Base-by-base conservation (phyloP, 1,140 invertebrate species). In the Cydia amplana region DNA sequence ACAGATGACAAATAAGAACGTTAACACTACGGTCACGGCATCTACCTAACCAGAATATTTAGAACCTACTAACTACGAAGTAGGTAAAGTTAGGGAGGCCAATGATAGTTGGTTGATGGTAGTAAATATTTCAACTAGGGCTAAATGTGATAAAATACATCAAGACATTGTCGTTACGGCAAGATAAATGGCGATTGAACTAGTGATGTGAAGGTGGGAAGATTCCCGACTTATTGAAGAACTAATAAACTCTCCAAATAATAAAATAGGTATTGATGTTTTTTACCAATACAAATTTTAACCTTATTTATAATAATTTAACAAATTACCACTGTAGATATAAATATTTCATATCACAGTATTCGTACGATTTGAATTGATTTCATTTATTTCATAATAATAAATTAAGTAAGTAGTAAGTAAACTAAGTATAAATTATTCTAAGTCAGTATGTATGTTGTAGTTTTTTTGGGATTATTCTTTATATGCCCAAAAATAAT, bases 1-100 rank as follows among this genome's bases (percentile, higher is more conserved):
- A 92, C 91, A 91, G 89, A 91, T 92, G 91, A 92, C 91, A 92
- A 92, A 92, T 92, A 89, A 83, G 89, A 85, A 80, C 82, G 86
- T 90, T 92, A 90, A 87, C 88, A 90, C 87, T 80, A 79, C 82
- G 84, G 86, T 87, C 84, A 86, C 82, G 81, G 82, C 78, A 84
- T 75, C 76, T 40, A 79, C 36, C 20, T 73, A 74, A 77, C 91
- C 84, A 87, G 18, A 70, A 46, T 78, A 79, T 70, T 36, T 18
- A 78, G 87, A 87, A 10, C 85, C 72, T 49, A 14, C 14, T 75
- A 43, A 73, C 72, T 36, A 72, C n/a, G 64, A 25, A 65, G 16
- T 60, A 10, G 20, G 32, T 25, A 51, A 67, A 74, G 49, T 43
- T 80, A 43, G 70, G 78, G 70, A 84, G 87, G 60, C 83, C 87